These are phyloP conservation scores for Palythoa caribaeorum DNA, from an alignment of 92 coral and sea anemone genomes.

Conservation along the genomic window DNA sequence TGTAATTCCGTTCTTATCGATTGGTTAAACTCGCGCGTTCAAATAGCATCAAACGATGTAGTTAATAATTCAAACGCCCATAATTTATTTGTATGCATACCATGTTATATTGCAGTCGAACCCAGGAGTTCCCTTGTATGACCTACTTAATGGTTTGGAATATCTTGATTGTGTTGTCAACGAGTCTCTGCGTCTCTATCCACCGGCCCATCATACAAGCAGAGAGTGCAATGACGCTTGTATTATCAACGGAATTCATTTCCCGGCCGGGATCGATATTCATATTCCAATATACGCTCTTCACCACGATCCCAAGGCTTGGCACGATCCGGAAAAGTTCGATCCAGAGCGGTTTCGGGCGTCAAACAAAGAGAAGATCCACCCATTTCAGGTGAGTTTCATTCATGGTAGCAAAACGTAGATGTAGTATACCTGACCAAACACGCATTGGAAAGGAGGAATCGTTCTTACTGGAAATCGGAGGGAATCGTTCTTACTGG, in stretches of 20 bases:
- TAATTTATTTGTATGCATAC: no score
- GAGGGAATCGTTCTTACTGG: no score
- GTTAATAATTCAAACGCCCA: neutral
- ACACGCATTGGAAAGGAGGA: no score
- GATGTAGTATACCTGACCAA: no score
- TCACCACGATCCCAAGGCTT: slow-evolving; percentile 17
- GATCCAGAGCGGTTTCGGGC: slow-evolving; percentile 11
- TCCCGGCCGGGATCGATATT: neutral
- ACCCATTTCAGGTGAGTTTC: neutral
- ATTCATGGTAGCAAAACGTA: no score
- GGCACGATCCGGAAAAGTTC: neutral
- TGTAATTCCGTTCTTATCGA: no score
- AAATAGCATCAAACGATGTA: neutral
- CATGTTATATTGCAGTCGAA: neutral
- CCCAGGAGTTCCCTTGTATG: neutral
- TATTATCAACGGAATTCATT: neutral
- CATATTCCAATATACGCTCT: neutral
- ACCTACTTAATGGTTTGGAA: neutral
- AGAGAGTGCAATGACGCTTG: neutral
- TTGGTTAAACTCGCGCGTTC: no score
- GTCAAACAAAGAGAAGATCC: neutral
- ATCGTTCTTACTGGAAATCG: no score
- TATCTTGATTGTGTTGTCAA: neutral
- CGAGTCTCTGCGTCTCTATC: neutral
- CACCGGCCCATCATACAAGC: neutral